phyloP scores from a whole-genome alignment of 2,113 vertebrate species.

The Chinchilla lanigera region DNA sequence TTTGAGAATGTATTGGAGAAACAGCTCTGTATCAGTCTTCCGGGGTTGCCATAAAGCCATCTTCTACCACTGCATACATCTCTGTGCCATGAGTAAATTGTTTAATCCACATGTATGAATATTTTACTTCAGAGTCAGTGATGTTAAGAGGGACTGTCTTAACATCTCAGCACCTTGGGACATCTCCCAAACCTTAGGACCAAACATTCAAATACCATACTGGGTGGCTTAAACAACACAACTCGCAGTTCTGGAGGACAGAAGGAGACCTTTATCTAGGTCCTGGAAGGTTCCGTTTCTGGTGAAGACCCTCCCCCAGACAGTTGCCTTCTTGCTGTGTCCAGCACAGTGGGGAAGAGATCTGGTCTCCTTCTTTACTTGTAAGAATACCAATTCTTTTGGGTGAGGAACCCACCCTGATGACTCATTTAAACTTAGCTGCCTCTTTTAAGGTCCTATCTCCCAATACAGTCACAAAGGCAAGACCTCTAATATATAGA shows the following conservation, averaged over 20 bases:
- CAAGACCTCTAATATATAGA: neutral
- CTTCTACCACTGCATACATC: neutral
- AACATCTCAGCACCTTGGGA: neutral
- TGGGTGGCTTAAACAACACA: neutral
- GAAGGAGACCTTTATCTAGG: neutral
- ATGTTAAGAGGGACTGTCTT: neutral
- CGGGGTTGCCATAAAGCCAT: neutral
- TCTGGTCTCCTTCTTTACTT: neutral
- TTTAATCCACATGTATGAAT: neutral
- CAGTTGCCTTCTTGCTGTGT: neutral
- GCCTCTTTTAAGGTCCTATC: neutral
- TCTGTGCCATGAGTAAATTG: neutral
- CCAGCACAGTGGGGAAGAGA: neutral
- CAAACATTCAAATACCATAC: neutral
- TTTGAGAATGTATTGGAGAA: slow-evolving; percentile 36
- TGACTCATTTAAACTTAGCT: neutral
- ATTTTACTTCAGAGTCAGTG: neutral
- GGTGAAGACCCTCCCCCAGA: neutral
- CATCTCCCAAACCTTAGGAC: neutral
- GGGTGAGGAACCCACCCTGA: neutral
- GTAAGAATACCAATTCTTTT: neutral
- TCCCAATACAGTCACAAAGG: neutral
- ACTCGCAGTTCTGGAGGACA: neutral
- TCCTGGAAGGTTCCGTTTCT: neutral
- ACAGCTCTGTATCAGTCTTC: neutral